phyloP scores from a whole-genome alignment of 1,140 invertebrate species.

The Heliconius hermathena region DNA sequence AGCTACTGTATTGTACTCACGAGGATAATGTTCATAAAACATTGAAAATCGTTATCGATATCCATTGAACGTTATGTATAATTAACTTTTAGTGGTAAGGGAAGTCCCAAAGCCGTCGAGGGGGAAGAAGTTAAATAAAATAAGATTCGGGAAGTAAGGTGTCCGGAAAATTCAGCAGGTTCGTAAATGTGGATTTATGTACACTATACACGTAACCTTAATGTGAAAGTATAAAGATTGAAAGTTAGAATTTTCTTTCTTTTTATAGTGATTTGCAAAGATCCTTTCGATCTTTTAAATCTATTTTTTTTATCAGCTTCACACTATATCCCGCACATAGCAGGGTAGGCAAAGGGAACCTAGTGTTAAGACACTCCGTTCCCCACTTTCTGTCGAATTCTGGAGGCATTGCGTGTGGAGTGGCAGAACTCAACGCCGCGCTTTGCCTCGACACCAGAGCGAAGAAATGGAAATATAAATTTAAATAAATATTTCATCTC shows the following conservation, averaged over 20 bases:
- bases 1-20: constrained; percentile 8
- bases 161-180: constrained; percentile 70
- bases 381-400: no score
- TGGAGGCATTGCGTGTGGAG: no score
- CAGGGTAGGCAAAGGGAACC: no score
- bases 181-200: constrained; percentile 69
- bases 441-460: no score
- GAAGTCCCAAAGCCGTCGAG: constrained; percentile 48
- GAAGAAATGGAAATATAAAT: no score
- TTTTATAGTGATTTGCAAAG: no score
- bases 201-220: background rate
- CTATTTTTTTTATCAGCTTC: no score
- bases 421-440: no score
- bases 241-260: background rate
- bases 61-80: constrained; percentile 38
- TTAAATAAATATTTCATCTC: no score
- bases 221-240: background rate
- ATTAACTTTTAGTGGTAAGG: constrained; percentile 37
- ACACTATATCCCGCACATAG: no score
- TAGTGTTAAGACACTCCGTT: no score
- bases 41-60: constrained; percentile 36
- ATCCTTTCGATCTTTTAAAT: no score
- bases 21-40: constrained; percentile 28
- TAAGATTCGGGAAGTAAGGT: constrained; percentile 59
- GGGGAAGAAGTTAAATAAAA: constrained; percentile 68